Conservation (phyloP, 2,797 vertebrate genomes). For the Spea hammondii region DNA sequence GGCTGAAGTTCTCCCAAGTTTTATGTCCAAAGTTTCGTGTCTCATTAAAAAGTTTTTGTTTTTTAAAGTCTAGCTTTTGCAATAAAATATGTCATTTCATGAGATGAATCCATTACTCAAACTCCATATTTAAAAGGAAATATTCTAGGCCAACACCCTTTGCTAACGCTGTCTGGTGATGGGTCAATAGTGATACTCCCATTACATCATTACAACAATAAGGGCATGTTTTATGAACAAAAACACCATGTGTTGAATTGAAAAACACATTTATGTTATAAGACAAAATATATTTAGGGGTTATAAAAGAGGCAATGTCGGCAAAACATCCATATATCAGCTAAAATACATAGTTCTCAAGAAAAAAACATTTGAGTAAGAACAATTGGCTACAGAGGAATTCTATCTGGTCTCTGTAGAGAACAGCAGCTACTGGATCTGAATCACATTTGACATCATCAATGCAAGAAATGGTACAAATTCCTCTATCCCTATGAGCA, state of each 20-base stretch:
- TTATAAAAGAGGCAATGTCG: conserved; percentile 23
- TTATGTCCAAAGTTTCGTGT: no score
- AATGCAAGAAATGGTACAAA: background rate
- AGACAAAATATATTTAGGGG: conserved; percentile 25
- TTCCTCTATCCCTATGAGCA: no score
- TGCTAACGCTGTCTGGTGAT: background rate
- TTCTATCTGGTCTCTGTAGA: background rate
- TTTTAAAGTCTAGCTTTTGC: no score
- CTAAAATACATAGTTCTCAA: conserved; percentile 9
- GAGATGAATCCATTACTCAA: background rate
- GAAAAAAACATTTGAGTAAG: background rate
- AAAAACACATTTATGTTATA: conserved; percentile 30
- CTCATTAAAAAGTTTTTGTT: no score
- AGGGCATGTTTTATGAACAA: conserved; percentile 19
- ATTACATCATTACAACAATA: conserved; percentile 31
- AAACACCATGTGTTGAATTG: conserved; percentile 30
- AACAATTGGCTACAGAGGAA: background rate
- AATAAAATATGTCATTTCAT: no score
- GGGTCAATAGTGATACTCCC: conserved; percentile 3
- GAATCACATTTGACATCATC: background rate
- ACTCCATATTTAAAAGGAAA: background rate
- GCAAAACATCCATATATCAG: conserved; percentile 25
- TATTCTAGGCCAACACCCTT: no score
- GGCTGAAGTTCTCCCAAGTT: no score
- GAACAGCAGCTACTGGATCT: background rate